Evolutionary conservation across 2,888 invertebrate genomes (phyloP), one percentile per base, ranked within the genome.

Genomic region (Cryptosula pallasiana): DNA sequence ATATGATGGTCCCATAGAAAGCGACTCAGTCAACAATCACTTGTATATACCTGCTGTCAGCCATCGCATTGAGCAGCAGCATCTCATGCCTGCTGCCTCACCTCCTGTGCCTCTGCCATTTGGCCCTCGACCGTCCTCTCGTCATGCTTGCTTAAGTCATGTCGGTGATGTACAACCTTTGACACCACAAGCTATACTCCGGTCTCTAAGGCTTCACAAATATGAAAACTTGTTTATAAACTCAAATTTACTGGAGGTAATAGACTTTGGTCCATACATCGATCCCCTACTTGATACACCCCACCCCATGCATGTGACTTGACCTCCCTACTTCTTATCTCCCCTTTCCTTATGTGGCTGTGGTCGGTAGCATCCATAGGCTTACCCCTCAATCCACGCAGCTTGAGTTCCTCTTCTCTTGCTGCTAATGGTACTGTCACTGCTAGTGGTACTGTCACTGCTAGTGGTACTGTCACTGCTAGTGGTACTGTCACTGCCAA

Each of bases 161-260:
- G 45, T 45, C 20, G 45, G 45, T 5, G 45, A 45, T 45, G 9
- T 13, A 20, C 5, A 25, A 9, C 25, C 23, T 5, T 23, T 57
- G 9, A n/a, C 57, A 9, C 57, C 57, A 5, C 57, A 57, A 5
- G n/a, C 57, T 23, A 9, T 57, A 5, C 57, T 57, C 23, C 5
- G n/a, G 25, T 57, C 25, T 5, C 57, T 57, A 23, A 13, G 57
- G 57, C 57, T 57, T 5, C 57, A 57, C 25, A 57, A 57, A 57
- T 57, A 57, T 23, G 57, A 57, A 57, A 5, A 57, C 57, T 57
- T 57, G 23, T 57, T 57, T 23, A 13, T 5, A 57, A 57, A 57
- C 25, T 5, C 25, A 57, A 57, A 5, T 23, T 5, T 57, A 13
- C 20, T 5, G n/a, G 57, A 57, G 57, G 57, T 57, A 45, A 45